Base-by-base conservation (phyloP, 2,888 invertebrate genomes). In the Holacanthella duospinosa region DNA sequence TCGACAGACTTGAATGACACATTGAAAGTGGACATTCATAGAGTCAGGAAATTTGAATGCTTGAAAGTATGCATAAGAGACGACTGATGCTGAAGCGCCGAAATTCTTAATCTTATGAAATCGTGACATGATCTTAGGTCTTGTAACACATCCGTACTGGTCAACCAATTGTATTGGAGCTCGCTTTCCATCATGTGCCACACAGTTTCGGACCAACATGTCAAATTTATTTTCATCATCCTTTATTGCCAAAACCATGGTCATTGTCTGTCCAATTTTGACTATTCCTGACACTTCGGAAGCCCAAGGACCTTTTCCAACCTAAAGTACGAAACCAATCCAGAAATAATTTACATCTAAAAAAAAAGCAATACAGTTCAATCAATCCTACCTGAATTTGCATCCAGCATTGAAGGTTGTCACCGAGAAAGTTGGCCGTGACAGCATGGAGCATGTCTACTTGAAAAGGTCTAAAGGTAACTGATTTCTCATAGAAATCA, bases 101-200 rank as follows among this genome's bases (percentile, higher is more conserved):
- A 93, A 93, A 82, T 93, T 93, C 81, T 93, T 93, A 71, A 93
- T 91, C 79, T 93, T 93, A 75, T 93, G 92, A 86, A 93, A 93
- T 77, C 89, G 88, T 63, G 74, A 78, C 93, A 93, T 93, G 71
- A 93, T 92, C 79, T 93, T 93, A 6, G 92, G 93, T 74, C 93
- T 81, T 2, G 92, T 92, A 12, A 93, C 93, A 77, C 93, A 93
- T 60, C 93, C 93, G 74, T 89, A 89, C 76, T 93, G 91, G 77
- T 93, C 93, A 29, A 93, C 93, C 69, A 93, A 80, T 78, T 93
- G 92, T 72, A 93, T 93, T 2, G 93, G 93, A 43, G 92, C 90
- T 65, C 92, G 84, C 78, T 93, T 93, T 60, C 93, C 93, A 74
- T 93, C 93, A 75, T 93, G 93, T 48, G 93, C 93, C 26, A 93